Percentiles rank a stretch among this genome's conserved stretches.
These are phyloP conservation scores for Branchinecta sandiegonensis DNA, from an alignment of 2,888 invertebrate species.

Conservation along the genomic window DNA sequence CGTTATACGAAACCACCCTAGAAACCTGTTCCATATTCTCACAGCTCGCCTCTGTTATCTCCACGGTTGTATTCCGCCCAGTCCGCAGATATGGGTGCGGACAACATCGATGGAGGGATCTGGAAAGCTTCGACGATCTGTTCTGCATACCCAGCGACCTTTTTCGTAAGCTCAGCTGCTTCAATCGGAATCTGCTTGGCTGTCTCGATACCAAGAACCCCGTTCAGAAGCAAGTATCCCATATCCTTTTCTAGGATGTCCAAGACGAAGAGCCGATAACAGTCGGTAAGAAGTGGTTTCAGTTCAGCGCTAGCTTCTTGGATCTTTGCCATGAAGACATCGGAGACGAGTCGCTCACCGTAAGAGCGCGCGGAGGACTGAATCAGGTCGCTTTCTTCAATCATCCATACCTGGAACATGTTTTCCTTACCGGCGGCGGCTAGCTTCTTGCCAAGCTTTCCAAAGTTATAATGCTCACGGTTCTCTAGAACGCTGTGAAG, in stretches of 20 bases:
- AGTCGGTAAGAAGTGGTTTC: slow-evolving; percentile 25
- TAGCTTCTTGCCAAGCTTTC: background rate
- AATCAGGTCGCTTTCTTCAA: slow-evolving; percentile 27
- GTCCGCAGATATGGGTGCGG: slow-evolving; percentile 28
- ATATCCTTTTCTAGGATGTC: slow-evolving; percentile 25
- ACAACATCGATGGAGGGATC: slow-evolving; percentile 28
- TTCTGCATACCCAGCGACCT: slow-evolving; percentile 25
- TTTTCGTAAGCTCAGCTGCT: slow-evolving; percentile 25
- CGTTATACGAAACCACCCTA: too few species aligned
- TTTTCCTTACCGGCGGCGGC: slow-evolving; percentile 21
- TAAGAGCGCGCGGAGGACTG: slow-evolving; percentile 27
- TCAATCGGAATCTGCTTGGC: slow-evolving; percentile 22
- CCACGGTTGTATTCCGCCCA: slow-evolving; percentile 28
- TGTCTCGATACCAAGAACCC: slow-evolving; percentile 25
- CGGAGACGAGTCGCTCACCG: slow-evolving; percentile 28
- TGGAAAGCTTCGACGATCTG: slow-evolving; percentile 28
- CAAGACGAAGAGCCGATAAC: slow-evolving; percentile 26
- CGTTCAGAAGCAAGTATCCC: slow-evolving; percentile 25
- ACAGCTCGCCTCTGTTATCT: slow-evolving; percentile 28
- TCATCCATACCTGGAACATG: slow-evolving; percentile 28
- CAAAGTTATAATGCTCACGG: slow-evolving; percentile 19
- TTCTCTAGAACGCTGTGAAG: slow-evolving; percentile 21
- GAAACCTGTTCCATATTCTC: too few species aligned
- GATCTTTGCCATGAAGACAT: slow-evolving; percentile 25
- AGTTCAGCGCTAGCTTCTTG: slow-evolving; percentile 24